Percentiles rank a stretch among this genome's conserved stretches.
Conservation (phyloP, 2,888 invertebrate genomes). For the Cryptus armator region DNA sequence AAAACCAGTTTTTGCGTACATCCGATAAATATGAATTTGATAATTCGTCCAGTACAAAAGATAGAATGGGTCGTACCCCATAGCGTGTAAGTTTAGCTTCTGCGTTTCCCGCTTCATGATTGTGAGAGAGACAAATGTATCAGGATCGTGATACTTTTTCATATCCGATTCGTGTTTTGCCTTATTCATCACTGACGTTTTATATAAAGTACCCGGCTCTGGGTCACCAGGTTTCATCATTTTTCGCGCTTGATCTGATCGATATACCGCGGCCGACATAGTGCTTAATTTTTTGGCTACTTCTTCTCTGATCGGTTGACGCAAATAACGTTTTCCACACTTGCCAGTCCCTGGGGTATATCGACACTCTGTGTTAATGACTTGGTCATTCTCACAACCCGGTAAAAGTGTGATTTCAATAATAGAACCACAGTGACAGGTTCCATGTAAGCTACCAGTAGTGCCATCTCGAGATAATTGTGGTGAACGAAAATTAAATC, state of each 20-base stretch:
- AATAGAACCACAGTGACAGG: slow-evolving; percentile 13
- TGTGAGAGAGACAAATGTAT: slow-evolving; percentile 8
- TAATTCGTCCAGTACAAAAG: slow-evolving; percentile 19
- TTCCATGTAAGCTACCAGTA: not conserved
- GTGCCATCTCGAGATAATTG: not conserved
- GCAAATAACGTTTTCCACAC: slow-evolving; percentile 24
- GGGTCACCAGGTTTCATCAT: slow-evolving; percentile 18
- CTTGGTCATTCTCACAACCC: not conserved
- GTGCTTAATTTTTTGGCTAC: slow-evolving; percentile 8
- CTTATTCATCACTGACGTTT: slow-evolving; percentile 16
- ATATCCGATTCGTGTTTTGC: slow-evolving; percentile 15
- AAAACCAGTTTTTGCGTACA: slow-evolving; percentile 15
- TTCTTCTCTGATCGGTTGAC: slow-evolving; percentile 18
- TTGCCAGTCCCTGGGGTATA: slow-evolving; percentile 12
- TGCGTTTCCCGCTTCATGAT: slow-evolving; percentile 4
- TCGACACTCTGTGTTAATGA: slow-evolving; percentile 11
- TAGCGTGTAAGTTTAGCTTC: not conserved
- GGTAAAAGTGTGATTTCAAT: slow-evolving; percentile 7
- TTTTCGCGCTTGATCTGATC: slow-evolving; percentile 9
- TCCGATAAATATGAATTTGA: slow-evolving; percentile 15
- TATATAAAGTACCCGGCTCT: slow-evolving; percentile 23
- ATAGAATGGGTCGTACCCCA: slow-evolving; percentile 20
- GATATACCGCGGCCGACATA: not conserved
- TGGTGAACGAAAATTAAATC: slow-evolving; percentile 19
- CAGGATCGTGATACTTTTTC: slow-evolving; percentile 11